phyloP scores from a whole-genome alignment of 2,113 vertebrate species.

The Galemys pyrenaicus region DNA sequence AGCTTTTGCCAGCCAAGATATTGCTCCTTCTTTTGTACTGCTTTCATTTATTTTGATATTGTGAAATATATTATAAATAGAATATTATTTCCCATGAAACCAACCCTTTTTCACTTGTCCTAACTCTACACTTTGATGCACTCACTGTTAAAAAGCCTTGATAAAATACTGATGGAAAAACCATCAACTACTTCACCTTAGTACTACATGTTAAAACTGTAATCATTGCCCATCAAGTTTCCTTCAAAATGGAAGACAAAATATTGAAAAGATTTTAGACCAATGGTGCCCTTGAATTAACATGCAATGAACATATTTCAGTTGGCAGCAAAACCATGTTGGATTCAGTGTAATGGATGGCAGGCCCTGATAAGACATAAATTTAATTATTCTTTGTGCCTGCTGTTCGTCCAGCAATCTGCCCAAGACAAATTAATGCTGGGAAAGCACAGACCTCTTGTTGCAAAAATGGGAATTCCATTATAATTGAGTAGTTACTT shows the following conservation, averaged over 20 bases:
- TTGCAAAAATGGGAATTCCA: slow-evolving; percentile 3
- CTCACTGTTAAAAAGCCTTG: not conserved
- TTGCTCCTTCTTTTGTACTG: not conserved
- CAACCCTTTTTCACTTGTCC: not conserved
- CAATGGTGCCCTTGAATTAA: not conserved
- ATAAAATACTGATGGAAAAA: slow-evolving; percentile 53
- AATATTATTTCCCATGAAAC: not conserved
- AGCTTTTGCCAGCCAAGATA: not conserved
- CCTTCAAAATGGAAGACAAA: slow-evolving; percentile 23
- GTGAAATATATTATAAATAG: not conserved
- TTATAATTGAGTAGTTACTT: slow-evolving; percentile 34
- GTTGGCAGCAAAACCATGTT: not conserved
- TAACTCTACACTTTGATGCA: not conserved
- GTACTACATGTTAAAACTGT: not conserved
- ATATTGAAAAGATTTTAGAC: not conserved
- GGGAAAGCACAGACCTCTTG: not conserved
- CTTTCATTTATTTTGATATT: not conserved
- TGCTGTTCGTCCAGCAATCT: not conserved
- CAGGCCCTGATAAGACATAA: not conserved
- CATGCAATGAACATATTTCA: not conserved
- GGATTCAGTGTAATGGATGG: not conserved
- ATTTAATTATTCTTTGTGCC: not conserved
- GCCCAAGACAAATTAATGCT: not conserved
- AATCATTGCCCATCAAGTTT: not conserved
- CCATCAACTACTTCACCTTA: not conserved